Base-by-base conservation (phyloP, 2,797 vertebrate species). In the Glossophaga mutica region DNA sequence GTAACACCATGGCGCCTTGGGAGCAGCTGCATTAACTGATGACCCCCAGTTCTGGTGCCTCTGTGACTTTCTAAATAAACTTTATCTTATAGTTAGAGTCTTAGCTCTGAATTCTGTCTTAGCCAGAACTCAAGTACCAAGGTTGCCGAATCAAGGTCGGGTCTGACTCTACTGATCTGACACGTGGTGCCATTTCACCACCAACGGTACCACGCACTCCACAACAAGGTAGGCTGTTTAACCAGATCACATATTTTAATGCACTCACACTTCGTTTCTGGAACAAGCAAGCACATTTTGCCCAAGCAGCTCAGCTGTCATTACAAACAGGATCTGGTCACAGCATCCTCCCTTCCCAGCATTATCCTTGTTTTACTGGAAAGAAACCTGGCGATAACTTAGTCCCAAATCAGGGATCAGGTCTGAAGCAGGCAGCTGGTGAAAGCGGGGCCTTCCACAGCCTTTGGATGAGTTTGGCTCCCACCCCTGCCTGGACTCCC, bases 161-260 rank as follows among this genome's bases (percentile, higher is more conserved):
- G 34, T 39, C n/a, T 55, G 76, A 55, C n/a, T 14, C 37, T 22
- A 3, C 34, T 1, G 7, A 34, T 37, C n/a, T 79, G 24, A 79
- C 50, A 79, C 12, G n/a, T 55, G 50, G 50, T 26, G 76, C 76
- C 10, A 8, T 52, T 78, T 78, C 48, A 19, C 76, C 21, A 2
- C n/a, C 76, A 52, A 34, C 2, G 52, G 76, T 34, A 50, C 44
- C 82, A 67, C 76, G 32, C 57, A 70, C 48, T 81, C 70, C 74
- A 65, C 93, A 88, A 84, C 71, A 87, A 95, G 91, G 83, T 65
- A 93, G 83, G 22, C 88, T 95, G n/a, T 70, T 94, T 90, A 32
- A 37, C 89, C 87, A 87, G 83, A 85, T 87, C 76, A 67, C 96
- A 95, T 83, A 70, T 96, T 95, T 96, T 95, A 87, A 97, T 94